Percentiles rank a stretch among this genome's conserved stretches.
These are phyloP conservation scores for Anguilla obscura DNA, from an alignment of 2,797 vertebrate species.

Conservation along the genomic window DNA sequence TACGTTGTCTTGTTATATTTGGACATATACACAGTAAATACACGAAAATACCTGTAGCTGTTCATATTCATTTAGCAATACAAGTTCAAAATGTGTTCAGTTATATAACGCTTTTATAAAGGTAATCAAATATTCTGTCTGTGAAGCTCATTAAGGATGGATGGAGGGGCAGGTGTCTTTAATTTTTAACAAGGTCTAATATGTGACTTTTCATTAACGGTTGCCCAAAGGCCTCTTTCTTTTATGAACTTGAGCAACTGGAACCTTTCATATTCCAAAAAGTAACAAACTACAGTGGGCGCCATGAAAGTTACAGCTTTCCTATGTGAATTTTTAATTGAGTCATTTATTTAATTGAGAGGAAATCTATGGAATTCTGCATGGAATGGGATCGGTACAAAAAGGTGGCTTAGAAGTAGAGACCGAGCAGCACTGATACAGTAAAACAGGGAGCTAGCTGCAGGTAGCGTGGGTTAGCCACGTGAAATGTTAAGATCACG, in stretches of 20 bases:
- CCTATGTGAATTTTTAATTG: slow-evolving; percentile 16
- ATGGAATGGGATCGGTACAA: not conserved
- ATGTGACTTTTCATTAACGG: slow-evolving; percentile 15
- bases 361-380: not conserved
- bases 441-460: not conserved
- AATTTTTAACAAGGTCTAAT: slow-evolving; percentile 30
- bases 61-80: not conserved
- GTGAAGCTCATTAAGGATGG: slow-evolving; percentile 6
- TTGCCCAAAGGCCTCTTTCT: not conserved
- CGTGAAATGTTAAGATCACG: not conserved
- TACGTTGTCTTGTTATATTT: not conserved
- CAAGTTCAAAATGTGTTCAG: slow-evolving; percentile 1
- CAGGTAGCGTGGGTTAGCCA: not conserved
- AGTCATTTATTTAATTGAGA: not conserved
- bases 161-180: slow-evolving; percentile 9
- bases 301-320: not conserved
- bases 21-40: not conserved
- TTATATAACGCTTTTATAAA: slow-evolving; percentile 2
- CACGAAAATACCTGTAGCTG: not conserved
- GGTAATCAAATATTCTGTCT: not conserved
- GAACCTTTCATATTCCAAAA: not conserved
- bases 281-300: slow-evolving; percentile 6
- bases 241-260: not conserved
- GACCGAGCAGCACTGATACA: not conserved
- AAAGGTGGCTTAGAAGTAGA: not conserved